These are phyloP conservation scores for Drosophila lowei DNA, from an alignment of 1,140 invertebrate genomes.

Conservation along the genomic window DNA sequence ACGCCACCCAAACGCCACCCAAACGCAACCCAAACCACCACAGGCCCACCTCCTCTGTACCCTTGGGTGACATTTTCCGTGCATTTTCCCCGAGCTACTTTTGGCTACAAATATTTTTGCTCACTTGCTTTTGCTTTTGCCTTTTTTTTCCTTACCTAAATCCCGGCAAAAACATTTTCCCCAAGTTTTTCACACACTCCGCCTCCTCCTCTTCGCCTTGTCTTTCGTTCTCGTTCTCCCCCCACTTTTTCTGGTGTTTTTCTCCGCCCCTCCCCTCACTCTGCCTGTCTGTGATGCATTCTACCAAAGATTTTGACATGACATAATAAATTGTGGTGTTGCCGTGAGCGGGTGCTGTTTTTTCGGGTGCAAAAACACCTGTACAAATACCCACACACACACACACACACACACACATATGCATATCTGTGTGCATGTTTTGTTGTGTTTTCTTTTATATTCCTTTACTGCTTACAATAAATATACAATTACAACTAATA, in stretches of 20 bases:
- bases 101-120: slow-evolving; percentile 64
- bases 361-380: slow-evolving; percentile 48
- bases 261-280: slow-evolving; percentile 6
- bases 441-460: too few relatives aligned
- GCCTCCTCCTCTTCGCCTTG: not conserved
- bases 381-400: slow-evolving; percentile 40
- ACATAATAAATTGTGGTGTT: slow-evolving; percentile 67
- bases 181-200: slow-evolving; percentile 38
- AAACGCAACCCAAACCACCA: too few relatives aligned
- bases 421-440: not conserved
- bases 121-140: slow-evolving; percentile 12
- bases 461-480: too few relatives aligned
- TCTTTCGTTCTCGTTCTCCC: slow-evolving; percentile 16
- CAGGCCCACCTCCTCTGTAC: not conserved
- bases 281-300: slow-evolving; percentile 49
- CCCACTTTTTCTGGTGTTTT: slow-evolving; percentile 23
- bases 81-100: slow-evolving; percentile 54
- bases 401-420: not conserved
- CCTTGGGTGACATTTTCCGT: slow-evolving; percentile 40
- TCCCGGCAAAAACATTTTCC: slow-evolving; percentile 63
- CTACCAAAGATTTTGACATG: slow-evolving; percentile 71
- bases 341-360: too few relatives aligned
- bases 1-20: too few relatives aligned
- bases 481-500: too few relatives aligned
- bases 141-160: slow-evolving; percentile 30